Base-by-base conservation (phyloP, 2,113 vertebrate species). In the Enhydra lutris region DNA sequence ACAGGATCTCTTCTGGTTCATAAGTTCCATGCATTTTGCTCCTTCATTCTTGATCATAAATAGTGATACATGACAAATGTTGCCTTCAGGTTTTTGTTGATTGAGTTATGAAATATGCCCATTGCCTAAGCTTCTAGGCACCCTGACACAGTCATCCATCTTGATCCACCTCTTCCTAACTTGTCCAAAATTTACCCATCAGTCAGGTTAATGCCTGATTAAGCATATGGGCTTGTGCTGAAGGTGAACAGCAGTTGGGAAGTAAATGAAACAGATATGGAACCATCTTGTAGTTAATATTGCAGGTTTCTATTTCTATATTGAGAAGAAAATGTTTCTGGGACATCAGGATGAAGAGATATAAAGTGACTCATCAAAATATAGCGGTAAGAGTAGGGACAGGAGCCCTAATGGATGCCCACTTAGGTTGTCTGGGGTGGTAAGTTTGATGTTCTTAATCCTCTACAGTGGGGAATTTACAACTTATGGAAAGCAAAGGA, bases 51-150 rank as follows among this genome's bases (percentile, higher is more conserved):
- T 80, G 73, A 73, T 87, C 92, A 81, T 95, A 95, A 91, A 94
- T 96, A 91, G 82, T 73, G 55, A 95, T 61, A 63, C 15, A 88
- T 36, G 47, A 93, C 69, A 97, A 83, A 96, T 71, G 23, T 61
- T 69, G 29, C 69, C 83, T 94, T 91, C 67, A 95, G 80, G 71
- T 96, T 57, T 91, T 89, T 97, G 96, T 89, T 96, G 97, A 97
- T n/a, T 85, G 85, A 96, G 65, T 86, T 89, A 59, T 95, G 36
- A 96, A 96, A 94, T 97, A 94, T 67, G 52, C 45, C 45, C 45
- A 93, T 79, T 87, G 81, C 17, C 80, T 97, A 45, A 96, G 59
- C 42, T 90, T 95, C 90, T 89, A 89, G 83, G 31, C 61, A 83
- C 85, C 26, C 0, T 73, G 71, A 83, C 8, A 45, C 23, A 63